These are phyloP conservation scores for Metallyticus violacea DNA, from an alignment of 2,888 invertebrate genomes.

Conservation along the genomic window DNA sequence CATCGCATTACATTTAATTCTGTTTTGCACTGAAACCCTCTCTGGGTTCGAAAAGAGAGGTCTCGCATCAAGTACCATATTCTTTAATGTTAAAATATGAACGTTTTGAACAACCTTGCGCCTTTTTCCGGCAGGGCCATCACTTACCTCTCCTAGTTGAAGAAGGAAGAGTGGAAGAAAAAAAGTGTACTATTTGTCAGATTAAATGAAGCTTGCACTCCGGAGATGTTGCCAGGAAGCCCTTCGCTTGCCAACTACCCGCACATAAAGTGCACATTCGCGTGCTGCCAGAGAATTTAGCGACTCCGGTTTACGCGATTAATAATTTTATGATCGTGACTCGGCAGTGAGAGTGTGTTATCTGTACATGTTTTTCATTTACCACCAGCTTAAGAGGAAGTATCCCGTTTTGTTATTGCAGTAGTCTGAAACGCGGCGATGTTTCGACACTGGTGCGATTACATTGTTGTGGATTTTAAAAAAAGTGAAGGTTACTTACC, in stretches of 20 bases:
- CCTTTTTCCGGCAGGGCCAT: not conserved
- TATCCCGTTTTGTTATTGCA: too few relatives aligned
- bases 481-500: too few relatives aligned
- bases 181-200: not conserved
- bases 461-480: too few relatives aligned
- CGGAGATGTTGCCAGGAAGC: not conserved
- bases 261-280: not conserved
- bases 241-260: not conserved
- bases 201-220: not conserved
- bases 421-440: too few relatives aligned
- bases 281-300: not conserved
- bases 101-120: not conserved
- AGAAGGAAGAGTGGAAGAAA: not conserved
- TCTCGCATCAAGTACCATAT: too few relatives aligned
- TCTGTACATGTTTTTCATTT: not conserved
- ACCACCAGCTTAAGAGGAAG: too few relatives aligned
- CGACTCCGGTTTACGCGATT: not conserved
- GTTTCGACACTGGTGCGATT: too few relatives aligned
- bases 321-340: not conserved
- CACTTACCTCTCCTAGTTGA: not conserved
- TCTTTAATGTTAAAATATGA: not conserved
- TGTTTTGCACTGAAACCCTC: too few relatives aligned
- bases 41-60: too few relatives aligned
- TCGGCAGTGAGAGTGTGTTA: not conserved
- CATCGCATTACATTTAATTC: too few relatives aligned